Evolutionary conservation across 2,797 vertebrate genomes (phyloP).

Genomic region (Sphaeramia orbicularis): DNA sequence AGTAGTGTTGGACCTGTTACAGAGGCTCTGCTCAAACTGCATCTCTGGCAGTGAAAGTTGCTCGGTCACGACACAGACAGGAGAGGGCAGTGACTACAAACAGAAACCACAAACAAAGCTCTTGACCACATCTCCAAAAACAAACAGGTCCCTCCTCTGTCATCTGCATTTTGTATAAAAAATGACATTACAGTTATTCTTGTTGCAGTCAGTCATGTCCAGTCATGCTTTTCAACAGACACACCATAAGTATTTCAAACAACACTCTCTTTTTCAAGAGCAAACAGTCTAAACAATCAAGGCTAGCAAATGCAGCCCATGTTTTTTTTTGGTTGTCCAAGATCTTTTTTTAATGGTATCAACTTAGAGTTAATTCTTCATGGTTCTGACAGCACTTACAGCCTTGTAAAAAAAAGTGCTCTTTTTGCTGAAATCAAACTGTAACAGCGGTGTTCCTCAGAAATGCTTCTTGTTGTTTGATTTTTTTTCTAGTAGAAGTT

Average conservation of each 20-base stretch:
- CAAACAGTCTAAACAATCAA: slow-evolving; percentile 81
- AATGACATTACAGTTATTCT: slow-evolving; percentile 52
- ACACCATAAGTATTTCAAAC: slow-evolving; percentile 65
- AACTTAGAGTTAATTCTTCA: slow-evolving; percentile 38
- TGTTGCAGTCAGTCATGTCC: slow-evolving; percentile 61
- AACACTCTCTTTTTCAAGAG: slow-evolving; percentile 44
- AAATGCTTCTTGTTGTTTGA: slow-evolving; percentile 41
- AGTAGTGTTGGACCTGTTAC: slow-evolving; percentile 37
- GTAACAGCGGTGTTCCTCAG: slow-evolving; percentile 41
- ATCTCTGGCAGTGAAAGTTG: slow-evolving; percentile 69
- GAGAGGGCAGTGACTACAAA: slow-evolving; percentile 60
- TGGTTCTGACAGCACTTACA: slow-evolving; percentile 55
- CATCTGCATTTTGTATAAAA: slow-evolving; percentile 64
- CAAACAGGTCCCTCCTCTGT: slow-evolving; percentile 17
- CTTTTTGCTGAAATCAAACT: slow-evolving; percentile 41
- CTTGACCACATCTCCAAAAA: slow-evolving; percentile 35
- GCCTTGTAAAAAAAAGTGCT: slow-evolving; percentile 56
- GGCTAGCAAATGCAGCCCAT: slow-evolving; percentile 69
- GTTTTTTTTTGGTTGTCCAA: slow-evolving; percentile 75
- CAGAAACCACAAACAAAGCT: slow-evolving; percentile 40
- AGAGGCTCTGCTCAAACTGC: slow-evolving; percentile 56
- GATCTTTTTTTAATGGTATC: slow-evolving; percentile 27
- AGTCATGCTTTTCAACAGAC: slow-evolving; percentile 76
- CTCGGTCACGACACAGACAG: slow-evolving; percentile 46
- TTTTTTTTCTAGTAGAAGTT: slow-evolving; percentile 45